Evolutionary conservation across 2,888 invertebrate genomes (phyloP).

Genomic region (Thera britannica): DNA sequence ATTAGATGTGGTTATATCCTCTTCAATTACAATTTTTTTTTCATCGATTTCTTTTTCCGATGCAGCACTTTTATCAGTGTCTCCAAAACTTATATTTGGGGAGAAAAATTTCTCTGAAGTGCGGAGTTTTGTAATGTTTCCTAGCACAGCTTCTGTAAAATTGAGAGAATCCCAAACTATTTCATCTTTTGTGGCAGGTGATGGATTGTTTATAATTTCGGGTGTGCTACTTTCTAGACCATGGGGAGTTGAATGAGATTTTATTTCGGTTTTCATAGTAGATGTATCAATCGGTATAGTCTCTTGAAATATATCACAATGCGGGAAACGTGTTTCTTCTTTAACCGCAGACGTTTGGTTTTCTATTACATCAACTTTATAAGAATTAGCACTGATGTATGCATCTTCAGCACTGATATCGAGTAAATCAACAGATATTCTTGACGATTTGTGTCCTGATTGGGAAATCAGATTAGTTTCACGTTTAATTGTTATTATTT

Average conservation of each 20-base stretch:
- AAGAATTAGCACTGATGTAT: slow-evolving; percentile 24
- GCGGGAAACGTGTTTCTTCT: slow-evolving; percentile 3
- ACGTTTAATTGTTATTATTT: background rate
- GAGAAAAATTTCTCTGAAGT: slow-evolving; percentile 60
- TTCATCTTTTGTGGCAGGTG: slow-evolving; percentile 53
- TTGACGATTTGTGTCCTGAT: slow-evolving; percentile 15
- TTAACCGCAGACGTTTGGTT: slow-evolving; percentile 2
- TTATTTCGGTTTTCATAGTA: slow-evolving; percentile 4
- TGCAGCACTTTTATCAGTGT: slow-evolving; percentile 48
- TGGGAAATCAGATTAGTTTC: slow-evolving; percentile 11
- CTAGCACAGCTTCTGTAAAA: slow-evolving; percentile 63
- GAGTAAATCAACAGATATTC: slow-evolving; percentile 32
- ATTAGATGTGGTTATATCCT: slow-evolving; percentile 47
- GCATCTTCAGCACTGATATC: slow-evolving; percentile 35
- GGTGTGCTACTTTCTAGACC: slow-evolving; percentile 10
- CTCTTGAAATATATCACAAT: slow-evolving; percentile 18
- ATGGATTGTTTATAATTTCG: slow-evolving; percentile 18
- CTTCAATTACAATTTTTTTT: slow-evolving; percentile 44
- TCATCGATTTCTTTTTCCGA: slow-evolving; percentile 21
- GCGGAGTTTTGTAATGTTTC: slow-evolving; percentile 62
- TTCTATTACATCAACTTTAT: slow-evolving; percentile 15
- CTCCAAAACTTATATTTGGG: slow-evolving; percentile 71
- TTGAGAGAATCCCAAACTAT: slow-evolving; percentile 72
- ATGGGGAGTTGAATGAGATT: slow-evolving; percentile 29
- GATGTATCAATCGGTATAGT: slow-evolving; percentile 14